Base-by-base conservation (phyloP, 2,888 invertebrate genomes). In the Zele albiditarsus region DNA sequence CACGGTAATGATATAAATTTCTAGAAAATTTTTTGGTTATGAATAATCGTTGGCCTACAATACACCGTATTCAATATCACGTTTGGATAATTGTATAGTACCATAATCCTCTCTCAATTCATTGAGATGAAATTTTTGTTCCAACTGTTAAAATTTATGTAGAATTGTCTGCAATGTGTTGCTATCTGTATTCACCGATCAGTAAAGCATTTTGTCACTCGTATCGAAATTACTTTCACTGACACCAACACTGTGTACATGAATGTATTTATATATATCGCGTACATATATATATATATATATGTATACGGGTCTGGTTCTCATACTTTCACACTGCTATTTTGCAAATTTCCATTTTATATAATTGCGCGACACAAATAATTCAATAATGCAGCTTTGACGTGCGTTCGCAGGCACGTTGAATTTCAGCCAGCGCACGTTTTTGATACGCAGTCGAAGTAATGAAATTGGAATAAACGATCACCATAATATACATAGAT, bases 391-490 rank as follows among this genome's bases (percentile, higher is more conserved):
- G 69, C 75, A 65, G 75, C 25, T 65, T 71, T 77, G 73, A 77
- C 77, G 75, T 72, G 66, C 68, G 53, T 53, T 53, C 53, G 66
- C 72, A 73, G 62, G 31, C 73, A 60, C 73, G 77, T 42, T 72
- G 75, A 77, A 80, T 80, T 80, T 77, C 75, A 77, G 74, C 69
- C 65, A 67, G 58, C 62, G 53, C 75, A 71, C 73, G 73, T 74
- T 82, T 80, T 76, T 78, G 63, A 79, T 77, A 77, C 71, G 71
- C 73, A 33, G 67, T 65, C 58, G 63, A 76, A 76, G 78, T 82
- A 84, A 84, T 80, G 77, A 78, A 82, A 85, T 84, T 83, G 80
- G 74, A 81, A 79, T 80, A 80, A 80, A 84, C 81, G 80, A 84
- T 83, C 77, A 75, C 71, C 76, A 49, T 25, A 27, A 46, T 27